Evolutionary conservation across 2,888 invertebrate genomes (phyloP).

Genomic region (Sussaba pulchella): DNA sequence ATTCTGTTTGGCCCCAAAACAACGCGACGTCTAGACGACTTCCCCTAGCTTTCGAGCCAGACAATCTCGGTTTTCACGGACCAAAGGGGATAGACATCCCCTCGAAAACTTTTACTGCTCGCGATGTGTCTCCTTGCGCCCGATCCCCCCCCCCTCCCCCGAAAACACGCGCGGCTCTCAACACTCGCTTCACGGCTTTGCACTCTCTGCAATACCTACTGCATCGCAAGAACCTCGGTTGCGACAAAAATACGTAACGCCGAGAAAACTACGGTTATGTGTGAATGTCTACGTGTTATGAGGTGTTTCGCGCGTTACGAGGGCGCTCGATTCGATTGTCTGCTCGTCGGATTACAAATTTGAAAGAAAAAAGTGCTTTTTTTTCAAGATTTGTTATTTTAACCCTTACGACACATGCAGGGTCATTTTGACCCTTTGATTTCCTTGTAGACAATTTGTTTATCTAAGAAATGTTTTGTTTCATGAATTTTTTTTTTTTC

Average conservation of each 20-base stretch:
- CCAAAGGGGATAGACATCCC: constrained; percentile 40
- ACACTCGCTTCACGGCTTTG: constrained; percentile 30
- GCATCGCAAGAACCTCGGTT: constrained; percentile 17
- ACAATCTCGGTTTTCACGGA: constrained; percentile 42
- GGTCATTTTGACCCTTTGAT: no score
- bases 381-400: no score
- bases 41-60: constrained; percentile 57
- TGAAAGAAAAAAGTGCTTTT: no score
- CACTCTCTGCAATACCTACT: constrained; percentile 30
- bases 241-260: background rate
- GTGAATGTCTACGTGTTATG: no score
- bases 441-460: no score
- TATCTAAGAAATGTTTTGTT: no score
- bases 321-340: constrained; percentile 17
- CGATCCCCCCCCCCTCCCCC: constrained; percentile 30
- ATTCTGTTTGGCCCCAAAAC: no score
- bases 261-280: constrained; percentile 6
- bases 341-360: background rate
- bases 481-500: no score
- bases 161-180: background rate
- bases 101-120: constrained; percentile 55
- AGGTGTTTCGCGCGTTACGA: constrained; percentile 35
- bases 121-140: constrained; percentile 43
- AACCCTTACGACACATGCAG: no score
- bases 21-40: constrained; percentile 80